Conservation (phyloP, 2,888 invertebrate genomes). For the Acleris cristana region DNA sequence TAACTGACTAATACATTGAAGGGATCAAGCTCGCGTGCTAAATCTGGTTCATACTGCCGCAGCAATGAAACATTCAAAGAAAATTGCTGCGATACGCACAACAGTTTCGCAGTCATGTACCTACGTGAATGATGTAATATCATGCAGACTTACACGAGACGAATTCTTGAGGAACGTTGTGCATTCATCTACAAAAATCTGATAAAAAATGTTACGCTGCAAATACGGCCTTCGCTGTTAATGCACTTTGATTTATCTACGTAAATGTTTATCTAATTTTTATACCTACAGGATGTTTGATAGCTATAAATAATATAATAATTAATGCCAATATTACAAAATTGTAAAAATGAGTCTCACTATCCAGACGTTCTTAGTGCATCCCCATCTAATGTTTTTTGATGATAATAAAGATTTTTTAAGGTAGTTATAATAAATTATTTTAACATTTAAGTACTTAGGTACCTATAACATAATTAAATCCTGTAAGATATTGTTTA, state of each 20-base stretch:
- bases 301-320: too few species aligned
- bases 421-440: too few species aligned
- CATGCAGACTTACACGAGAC: slow-evolving; percentile 69
- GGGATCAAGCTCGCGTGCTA: slow-evolving; percentile 47
- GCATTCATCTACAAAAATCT: slow-evolving; percentile 33
- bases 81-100: slow-evolving; percentile 40
- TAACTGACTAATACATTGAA: slow-evolving; percentile 62
- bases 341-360: too few species aligned
- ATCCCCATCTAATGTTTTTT: too few species aligned
- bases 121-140: slow-evolving; percentile 74
- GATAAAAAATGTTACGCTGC: slow-evolving; percentile 33
- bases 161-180: slow-evolving; percentile 48
- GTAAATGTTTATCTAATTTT: background rate
- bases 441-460: too few species aligned
- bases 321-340: too few species aligned
- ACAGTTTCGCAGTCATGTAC: slow-evolving; percentile 49
- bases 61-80: slow-evolving; percentile 57
- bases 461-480: too few species aligned
- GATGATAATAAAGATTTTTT: too few species aligned
- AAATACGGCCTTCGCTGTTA: slow-evolving; percentile 15
- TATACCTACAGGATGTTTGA: too few species aligned
- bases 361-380: too few species aligned
- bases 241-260: slow-evolving; percentile 11
- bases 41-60: slow-evolving; percentile 42
- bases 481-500: too few species aligned